Evolutionary conservation across 1,140 invertebrate genomes (phyloP), one percentile per base, ranked within the genome.

Genomic region (Myzus persicae): DNA sequence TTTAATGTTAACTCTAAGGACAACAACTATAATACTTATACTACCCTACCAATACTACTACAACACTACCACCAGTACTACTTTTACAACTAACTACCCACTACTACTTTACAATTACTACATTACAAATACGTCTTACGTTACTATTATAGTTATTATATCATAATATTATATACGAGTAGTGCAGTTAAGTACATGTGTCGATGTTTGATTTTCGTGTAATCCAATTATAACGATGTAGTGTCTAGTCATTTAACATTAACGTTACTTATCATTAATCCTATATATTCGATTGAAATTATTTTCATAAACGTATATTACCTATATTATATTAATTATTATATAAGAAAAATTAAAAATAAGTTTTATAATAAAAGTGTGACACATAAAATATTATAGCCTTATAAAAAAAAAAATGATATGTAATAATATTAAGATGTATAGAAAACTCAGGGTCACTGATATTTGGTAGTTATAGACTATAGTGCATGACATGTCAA

Each of bases 371-470:
- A 46, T 7, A 88, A 88, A 89, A 38, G 22, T 26, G 87, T 89
- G 31, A 90, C 26, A 26, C 51, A 22, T n/a, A 22, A 22, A 51
- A 85, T 31, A 42, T 42, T 48, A 88, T 88, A 88, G n/a, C 7
- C 31, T 1, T 87, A 31, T 9, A n/a, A 36, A 81, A 82, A 81
- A 82, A 38, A 38, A 26, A 44, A 24, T 82, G 20, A 38, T 38
- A 38, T 84, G 42, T 42, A 84, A 22, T 90, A 67, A 59, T 36
- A 59, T 31, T 44, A 31, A 24, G 67, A 42, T 90, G 24, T 90
- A 90, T 90, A 90, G 88, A 90, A 51, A 90, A 38, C 89, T 90
- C 89, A 90, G 89, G 89, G 89, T 90, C 89, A 42, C 89, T 90
- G 89, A 90, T 51, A 51, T 51, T 1, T 67, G 6, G 18, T 90